Evolutionary conservation across 2,113 vertebrate species (phyloP).

Genomic region (Paedocypris sp.): DNA sequence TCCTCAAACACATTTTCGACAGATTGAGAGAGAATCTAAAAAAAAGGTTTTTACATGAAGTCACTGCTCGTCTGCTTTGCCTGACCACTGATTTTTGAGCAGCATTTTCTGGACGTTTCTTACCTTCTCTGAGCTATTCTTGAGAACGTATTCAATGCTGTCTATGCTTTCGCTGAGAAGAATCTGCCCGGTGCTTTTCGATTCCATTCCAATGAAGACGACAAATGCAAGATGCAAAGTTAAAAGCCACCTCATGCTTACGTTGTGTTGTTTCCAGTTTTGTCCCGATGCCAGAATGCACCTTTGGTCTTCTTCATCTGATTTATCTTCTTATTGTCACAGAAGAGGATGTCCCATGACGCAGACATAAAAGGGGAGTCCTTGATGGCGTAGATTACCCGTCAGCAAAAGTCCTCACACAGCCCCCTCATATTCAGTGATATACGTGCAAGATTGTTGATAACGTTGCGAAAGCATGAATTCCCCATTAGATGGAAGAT

Average conservation of each 20-base stretch:
- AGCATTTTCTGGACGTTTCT: neutral
- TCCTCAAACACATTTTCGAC: neutral
- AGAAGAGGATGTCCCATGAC: neutral
- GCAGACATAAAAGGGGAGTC: no score
- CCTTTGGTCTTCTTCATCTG: neutral
- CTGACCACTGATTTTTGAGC: no score
- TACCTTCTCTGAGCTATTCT: neutral
- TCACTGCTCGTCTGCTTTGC: no score
- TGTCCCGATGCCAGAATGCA: neutral
- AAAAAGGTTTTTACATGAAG: neutral
- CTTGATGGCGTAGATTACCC: neutral
- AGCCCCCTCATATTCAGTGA: neutral
- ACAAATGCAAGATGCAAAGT: neutral
- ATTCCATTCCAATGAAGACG: neutral
- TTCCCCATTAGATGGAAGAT: neutral
- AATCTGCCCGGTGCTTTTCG: rapidly evolving
- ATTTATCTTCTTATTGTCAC: slow-evolving; percentile 2
- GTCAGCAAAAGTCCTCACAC: neutral
- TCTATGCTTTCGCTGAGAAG: neutral
- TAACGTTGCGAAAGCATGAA: neutral
- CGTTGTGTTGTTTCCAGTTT: neutral
- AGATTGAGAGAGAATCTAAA: neutral
- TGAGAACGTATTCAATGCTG: rapidly evolving
- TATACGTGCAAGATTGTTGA: neutral
- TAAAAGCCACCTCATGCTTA: slow-evolving; percentile 10